Conservation (phyloP, 2,888 invertebrate genomes). For the Dynastes grantii region DNA sequence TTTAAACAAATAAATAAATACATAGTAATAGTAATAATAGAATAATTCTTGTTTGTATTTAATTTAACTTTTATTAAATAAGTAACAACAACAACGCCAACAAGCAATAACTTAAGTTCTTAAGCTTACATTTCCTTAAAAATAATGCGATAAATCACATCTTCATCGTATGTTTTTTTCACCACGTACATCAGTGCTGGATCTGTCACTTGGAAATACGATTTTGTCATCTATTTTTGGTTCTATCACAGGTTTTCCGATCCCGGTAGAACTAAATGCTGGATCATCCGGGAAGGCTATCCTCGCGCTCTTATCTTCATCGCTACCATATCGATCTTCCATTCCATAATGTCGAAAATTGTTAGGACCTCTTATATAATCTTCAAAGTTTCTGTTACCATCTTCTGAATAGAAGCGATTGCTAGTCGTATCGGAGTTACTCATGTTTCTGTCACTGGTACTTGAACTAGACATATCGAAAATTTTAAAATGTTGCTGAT, state of each 20-base stretch:
- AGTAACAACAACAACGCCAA: too few relatives aligned
- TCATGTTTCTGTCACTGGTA: too few relatives aligned
- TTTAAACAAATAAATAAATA: too few relatives aligned
- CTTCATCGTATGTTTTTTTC: neutral
- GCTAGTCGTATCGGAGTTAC: too few relatives aligned
- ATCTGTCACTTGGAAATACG: slow-evolving; percentile 5
- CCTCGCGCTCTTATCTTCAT: neutral
- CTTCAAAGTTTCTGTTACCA: slow-evolving; percentile 7
- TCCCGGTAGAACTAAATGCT: neutral
- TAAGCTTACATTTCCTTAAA: too few relatives aligned
- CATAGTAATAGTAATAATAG: neutral
- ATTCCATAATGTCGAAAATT: neutral
- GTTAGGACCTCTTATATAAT: neutral
- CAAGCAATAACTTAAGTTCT: too few relatives aligned
- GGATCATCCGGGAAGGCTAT: slow-evolving; percentile 23
- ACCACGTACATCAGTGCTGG: neutral
- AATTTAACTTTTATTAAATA: too few relatives aligned
- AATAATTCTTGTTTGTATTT: too few relatives aligned
- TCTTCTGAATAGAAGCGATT: neutral
- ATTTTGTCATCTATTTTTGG: slow-evolving; percentile 1
- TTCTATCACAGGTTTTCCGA: neutral
- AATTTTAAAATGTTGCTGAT: too few relatives aligned
- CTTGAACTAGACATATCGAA: too few relatives aligned
- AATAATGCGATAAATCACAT: neutral
- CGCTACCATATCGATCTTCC: neutral